A percentile compares a stretch with the other conserved stretches of the same genome.
Conservation (phyloP, 2,797 vertebrate species). For the Chelmon rostratus region DNA sequence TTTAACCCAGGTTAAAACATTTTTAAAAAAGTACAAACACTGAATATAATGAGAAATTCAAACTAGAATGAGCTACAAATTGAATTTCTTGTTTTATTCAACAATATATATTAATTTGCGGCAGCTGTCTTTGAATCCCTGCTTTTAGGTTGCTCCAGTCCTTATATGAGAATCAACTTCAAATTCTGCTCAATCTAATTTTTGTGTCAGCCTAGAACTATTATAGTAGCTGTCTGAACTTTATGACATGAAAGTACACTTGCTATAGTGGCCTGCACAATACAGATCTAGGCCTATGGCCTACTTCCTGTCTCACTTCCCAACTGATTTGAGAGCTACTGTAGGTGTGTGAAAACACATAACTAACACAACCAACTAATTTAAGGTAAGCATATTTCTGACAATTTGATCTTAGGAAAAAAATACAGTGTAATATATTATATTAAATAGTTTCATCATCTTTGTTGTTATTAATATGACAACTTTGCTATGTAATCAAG, state of each 20-base stretch:
- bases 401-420: no score
- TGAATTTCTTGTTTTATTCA: not conserved
- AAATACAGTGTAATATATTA: no score
- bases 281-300: not conserved
- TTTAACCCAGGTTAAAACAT: no score
- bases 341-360: not conserved
- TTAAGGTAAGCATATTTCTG: not conserved
- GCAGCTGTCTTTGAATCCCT: conserved; percentile 1
- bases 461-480: not conserved
- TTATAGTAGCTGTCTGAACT: not conserved
- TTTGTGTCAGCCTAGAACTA: not conserved
- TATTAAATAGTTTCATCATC: no score
- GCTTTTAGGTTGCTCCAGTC: not conserved
- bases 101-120: not conserved
- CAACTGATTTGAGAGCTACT: conserved; percentile 12
- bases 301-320: not conserved
- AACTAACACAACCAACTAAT: not conserved
- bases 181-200: not conserved
- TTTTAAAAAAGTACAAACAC: no score
- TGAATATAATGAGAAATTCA: not conserved
- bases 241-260: not conserved
- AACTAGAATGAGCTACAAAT: not conserved
- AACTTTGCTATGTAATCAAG: not conserved
- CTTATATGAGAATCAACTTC: not conserved
- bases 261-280: not conserved